Conservation (phyloP, 2,797 vertebrate genomes). For the Threskiornis aethiopicus region DNA sequence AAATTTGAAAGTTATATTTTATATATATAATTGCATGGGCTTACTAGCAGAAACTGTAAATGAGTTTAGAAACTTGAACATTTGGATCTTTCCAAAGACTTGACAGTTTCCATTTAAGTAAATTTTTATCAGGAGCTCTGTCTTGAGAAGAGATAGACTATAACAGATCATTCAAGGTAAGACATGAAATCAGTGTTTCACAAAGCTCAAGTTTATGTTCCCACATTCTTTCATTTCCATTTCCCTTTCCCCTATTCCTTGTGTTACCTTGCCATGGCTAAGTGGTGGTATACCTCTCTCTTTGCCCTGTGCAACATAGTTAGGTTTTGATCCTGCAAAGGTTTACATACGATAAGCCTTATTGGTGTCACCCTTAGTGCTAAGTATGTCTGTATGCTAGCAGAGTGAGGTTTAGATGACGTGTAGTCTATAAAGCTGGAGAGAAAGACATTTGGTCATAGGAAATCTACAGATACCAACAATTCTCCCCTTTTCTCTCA, state of each 20-base stretch:
- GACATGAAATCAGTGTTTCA: conserved; percentile 38
- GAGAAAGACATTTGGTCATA: neutral
- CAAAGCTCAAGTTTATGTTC: conserved; percentile 42
- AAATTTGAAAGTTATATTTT: neutral
- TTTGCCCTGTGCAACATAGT: neutral
- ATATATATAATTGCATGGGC: neutral
- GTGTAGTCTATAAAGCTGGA: neutral
- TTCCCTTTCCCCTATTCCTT: conserved; percentile 1
- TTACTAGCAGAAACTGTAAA: neutral
- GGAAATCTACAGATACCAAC: neutral
- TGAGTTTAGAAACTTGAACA: neutral
- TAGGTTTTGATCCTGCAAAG: neutral
- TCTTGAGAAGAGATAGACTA: conserved; percentile 73
- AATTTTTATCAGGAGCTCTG: conserved; percentile 73
- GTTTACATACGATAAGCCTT: neutral
- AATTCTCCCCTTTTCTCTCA: neutral
- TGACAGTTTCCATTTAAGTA: conserved; percentile 71
- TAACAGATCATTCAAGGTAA: conserved; percentile 75
- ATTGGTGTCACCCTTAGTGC: neutral
- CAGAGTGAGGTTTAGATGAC: neutral
- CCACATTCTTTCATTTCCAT: conserved; percentile 37
- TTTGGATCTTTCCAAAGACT: conserved; percentile 46
- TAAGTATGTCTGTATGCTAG: neutral
- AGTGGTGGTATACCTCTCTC: neutral
- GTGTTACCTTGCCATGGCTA: conserved; percentile 60